Conservation (phyloP, 2,113 vertebrate genomes). For the Aptenodytes forsteri region DNA sequence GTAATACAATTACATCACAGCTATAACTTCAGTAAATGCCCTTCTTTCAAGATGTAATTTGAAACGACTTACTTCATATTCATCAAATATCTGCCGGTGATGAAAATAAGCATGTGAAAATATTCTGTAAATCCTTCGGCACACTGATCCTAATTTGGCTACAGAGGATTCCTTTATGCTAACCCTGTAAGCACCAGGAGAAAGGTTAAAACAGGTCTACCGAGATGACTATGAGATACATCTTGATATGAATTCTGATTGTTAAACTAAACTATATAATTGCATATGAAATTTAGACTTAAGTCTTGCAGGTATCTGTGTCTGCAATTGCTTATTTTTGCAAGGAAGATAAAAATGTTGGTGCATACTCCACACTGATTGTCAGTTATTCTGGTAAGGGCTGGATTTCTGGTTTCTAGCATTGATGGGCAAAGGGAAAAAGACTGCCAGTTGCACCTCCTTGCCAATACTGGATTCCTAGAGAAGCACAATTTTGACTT, state of each 20-base stretch:
- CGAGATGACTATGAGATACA: accelerated
- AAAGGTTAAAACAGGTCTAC: neutral
- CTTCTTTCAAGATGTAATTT: neutral
- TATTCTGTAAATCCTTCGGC: slow-evolving; percentile 99
- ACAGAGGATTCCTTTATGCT: slow-evolving; percentile 99
- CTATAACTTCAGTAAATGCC: neutral
- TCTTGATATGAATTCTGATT: accelerated
- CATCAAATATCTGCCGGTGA: slow-evolving; percentile 98
- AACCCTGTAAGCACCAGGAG: slow-evolving; percentile 80
- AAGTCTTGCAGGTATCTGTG: neutral
- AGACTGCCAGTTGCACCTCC: neutral
- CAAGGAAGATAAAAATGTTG: neutral
- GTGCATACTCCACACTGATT: neutral
- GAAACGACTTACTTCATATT: slow-evolving; percentile 90
- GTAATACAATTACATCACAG: neutral
- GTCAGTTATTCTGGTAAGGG: neutral
- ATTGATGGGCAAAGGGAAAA: neutral
- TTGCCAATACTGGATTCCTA: neutral
- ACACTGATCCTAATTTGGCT: slow-evolving; percentile 98
- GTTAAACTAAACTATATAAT: neutral
- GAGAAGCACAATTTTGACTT: neutral
- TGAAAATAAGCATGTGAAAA: slow-evolving; percentile 99
- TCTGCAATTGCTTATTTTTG: neutral
- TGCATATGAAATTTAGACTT: neutral
- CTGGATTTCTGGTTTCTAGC: neutral